phyloP scores from a whole-genome alignment of 2,888 invertebrate species.

The Cheilosia urbana region DNA sequence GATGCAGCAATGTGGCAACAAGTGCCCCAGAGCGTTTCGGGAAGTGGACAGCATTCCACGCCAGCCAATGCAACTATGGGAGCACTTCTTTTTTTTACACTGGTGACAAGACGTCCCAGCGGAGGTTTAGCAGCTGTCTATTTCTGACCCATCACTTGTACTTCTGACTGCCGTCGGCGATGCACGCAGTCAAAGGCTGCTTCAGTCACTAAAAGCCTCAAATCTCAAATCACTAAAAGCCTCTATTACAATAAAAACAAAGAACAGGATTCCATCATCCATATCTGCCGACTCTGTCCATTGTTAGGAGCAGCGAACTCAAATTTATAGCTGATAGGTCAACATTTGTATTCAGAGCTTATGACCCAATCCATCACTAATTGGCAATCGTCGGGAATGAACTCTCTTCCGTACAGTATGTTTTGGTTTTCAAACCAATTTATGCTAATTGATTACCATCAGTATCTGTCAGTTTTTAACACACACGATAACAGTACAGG shows the following conservation, averaged over 20 bases:
- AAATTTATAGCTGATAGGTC: slow-evolving; percentile 41
- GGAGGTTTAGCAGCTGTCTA: not conserved
- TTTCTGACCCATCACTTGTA: no score
- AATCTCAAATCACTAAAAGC: not conserved
- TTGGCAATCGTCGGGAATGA: slow-evolving; percentile 48
- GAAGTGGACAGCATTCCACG: slow-evolving; percentile 69
- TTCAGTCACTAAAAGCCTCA: not conserved
- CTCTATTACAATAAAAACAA: not conserved
- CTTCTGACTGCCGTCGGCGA: no score
- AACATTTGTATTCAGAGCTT: slow-evolving; percentile 37
- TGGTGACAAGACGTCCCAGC: slow-evolving; percentile 45
- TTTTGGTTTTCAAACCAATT: slow-evolving; percentile 58
- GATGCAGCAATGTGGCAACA: slow-evolving; percentile 72
- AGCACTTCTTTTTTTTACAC: slow-evolving; percentile 28
- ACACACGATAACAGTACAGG: slow-evolving; percentile 40
- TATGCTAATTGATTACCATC: slow-evolving; percentile 70
- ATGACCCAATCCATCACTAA: slow-evolving; percentile 56
- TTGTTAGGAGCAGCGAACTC: slow-evolving; percentile 4
- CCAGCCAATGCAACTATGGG: slow-evolving; percentile 30
- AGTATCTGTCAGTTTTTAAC: slow-evolving; percentile 57
- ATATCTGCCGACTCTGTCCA: slow-evolving; percentile 5
- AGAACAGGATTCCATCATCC: not conserved
- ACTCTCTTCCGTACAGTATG: slow-evolving; percentile 19
- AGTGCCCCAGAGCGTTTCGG: slow-evolving; percentile 72
- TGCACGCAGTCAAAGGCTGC: not conserved